These are phyloP conservation scores for Pyralis farinalis DNA, from an alignment of 2,888 invertebrate species.

Conservation along the genomic window DNA sequence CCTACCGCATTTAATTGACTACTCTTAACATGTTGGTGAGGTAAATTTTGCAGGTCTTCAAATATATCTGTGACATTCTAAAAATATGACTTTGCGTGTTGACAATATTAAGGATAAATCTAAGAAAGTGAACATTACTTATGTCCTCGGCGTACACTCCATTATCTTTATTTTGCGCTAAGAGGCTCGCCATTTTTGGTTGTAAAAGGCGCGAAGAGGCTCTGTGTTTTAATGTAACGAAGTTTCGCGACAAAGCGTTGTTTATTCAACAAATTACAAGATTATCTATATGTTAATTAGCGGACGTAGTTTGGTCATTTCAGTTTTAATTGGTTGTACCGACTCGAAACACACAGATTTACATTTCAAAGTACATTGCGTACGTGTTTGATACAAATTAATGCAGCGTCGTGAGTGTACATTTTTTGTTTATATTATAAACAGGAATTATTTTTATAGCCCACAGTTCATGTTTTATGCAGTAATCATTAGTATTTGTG, in stretches of 20 bases:
- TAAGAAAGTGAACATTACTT: constrained; percentile 17
- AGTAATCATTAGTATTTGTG: no score
- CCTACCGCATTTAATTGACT: no score
- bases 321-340: constrained; percentile 17
- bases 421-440: no score
- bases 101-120: constrained; percentile 12
- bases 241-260: constrained; percentile 1
- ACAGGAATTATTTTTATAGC: no score
- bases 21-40: no score
- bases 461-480: no score
- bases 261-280: constrained; percentile 7
- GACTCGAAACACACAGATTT: constrained; percentile 7
- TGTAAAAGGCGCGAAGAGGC: constrained; percentile 6
- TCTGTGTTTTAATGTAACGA: constrained; percentile 4
- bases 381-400: not conserved
- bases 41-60: no score
- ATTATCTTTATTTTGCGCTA: constrained; percentile 8
- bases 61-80: no score
- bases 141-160: constrained; percentile 1
- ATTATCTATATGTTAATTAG: constrained; percentile 18
- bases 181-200: constrained; percentile 5
- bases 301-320: constrained; percentile 14
- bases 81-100: not conserved
- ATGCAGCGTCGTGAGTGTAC: not conserved
- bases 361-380: constrained; percentile 9